Evolutionary conservation across 2,113 vertebrate genomes (phyloP).

Genomic region (Gracilinanus agilis): DNA sequence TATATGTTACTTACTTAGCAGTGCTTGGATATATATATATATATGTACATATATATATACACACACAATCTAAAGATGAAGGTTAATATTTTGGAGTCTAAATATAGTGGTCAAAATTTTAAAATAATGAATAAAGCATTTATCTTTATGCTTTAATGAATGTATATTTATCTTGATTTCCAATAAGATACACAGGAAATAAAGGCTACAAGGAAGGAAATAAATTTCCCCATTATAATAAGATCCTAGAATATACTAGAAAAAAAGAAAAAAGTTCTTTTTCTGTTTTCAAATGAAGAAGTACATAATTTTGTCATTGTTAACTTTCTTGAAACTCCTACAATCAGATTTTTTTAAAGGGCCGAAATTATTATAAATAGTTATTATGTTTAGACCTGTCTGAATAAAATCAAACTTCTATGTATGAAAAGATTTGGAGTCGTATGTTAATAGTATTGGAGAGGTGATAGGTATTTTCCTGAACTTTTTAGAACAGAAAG

Average conservation of each 20-base stretch:
- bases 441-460: background rate
- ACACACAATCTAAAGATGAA: too few species aligned
- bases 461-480: slow-evolving; percentile 2
- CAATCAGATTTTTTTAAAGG: slow-evolving; percentile 22
- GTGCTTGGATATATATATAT: background rate
- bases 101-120: background rate
- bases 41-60: too few species aligned
- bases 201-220: slow-evolving; percentile 15
- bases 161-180: background rate
- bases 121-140: background rate
- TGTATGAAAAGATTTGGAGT: slow-evolving; percentile 18
- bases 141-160: background rate
- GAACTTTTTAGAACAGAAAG: slow-evolving; percentile 19
- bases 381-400: slow-evolving; percentile 37
- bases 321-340: background rate
- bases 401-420: slow-evolving; percentile 26
- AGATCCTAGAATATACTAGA: background rate
- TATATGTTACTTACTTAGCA: background rate
- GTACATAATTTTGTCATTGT: background rate
- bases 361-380: slow-evolving; percentile 31
- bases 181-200: background rate
- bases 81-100: background rate
- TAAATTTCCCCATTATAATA: slow-evolving; percentile 43
- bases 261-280: slow-evolving; percentile 4
- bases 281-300: slow-evolving; percentile 50